Conservation (phyloP, 2,888 invertebrate genomes). For the Lagria hirta region DNA sequence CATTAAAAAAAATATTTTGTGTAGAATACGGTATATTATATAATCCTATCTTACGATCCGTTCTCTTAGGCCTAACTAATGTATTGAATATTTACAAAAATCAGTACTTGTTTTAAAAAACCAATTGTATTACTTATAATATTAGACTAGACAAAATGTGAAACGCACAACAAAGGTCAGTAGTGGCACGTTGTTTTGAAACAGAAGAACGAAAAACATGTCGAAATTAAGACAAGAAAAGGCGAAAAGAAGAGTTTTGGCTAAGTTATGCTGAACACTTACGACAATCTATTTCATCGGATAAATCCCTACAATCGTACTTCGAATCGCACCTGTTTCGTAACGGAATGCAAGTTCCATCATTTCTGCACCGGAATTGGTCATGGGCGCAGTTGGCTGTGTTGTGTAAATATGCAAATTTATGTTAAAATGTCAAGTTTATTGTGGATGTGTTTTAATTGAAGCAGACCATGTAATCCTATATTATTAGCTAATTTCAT, state of each 20-base stretch:
- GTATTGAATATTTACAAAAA: no score
- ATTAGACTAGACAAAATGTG: no score
- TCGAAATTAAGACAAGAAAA: conserved; percentile 17
- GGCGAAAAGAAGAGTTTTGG: conserved; percentile 6
- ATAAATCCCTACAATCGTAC: conserved; percentile 68
- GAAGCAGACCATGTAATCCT: conserved; percentile 12
- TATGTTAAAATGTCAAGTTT: conserved; percentile 20
- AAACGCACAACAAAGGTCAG: conserved; percentile 5
- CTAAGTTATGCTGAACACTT: conserved; percentile 57
- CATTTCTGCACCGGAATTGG: conserved; percentile 71
- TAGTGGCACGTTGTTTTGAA: not conserved
- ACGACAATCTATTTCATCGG: conserved; percentile 71
- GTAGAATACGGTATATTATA: no score
- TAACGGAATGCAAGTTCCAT: conserved; percentile 68
- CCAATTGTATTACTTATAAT: no score
- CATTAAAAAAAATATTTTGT: no score
- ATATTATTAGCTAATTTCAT: no score
- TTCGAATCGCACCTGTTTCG: conserved; percentile 71
- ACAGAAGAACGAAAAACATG: conserved; percentile 8
- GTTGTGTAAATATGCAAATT: conserved; percentile 29
- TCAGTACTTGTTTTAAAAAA: no score
- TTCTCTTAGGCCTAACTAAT: no score
- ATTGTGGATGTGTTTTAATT: conserved; percentile 16
- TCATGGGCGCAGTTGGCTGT: conserved; percentile 34
- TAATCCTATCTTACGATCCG: no score